phyloP scores from a whole-genome alignment of 2,888 invertebrate species.

The Gymnosoma rotundatum region DNA sequence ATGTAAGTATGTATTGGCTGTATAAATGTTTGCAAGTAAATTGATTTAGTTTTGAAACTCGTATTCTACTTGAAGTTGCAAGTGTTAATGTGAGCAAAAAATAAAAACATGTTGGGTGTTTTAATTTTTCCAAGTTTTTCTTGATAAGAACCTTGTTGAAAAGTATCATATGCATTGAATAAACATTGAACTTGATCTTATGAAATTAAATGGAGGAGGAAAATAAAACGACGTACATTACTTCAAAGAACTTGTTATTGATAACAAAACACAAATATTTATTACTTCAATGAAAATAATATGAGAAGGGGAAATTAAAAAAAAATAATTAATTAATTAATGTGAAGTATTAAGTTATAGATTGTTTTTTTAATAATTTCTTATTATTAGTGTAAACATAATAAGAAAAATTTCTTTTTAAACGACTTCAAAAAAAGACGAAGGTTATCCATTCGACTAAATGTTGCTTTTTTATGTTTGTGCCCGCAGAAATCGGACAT shows the following conservation, averaged over 20 bases:
- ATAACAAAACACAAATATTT: constrained; percentile 39
- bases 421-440: too few species aligned
- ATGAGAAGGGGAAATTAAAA: constrained; percentile 36
- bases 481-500: too few species aligned
- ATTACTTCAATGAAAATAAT: constrained; percentile 53
- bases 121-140: constrained; percentile 67
- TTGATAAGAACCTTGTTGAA: constrained; percentile 69
- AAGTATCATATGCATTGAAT: constrained; percentile 65
- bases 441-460: too few species aligned
- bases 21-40: constrained; percentile 21
- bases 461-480: too few species aligned
- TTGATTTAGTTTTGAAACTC: constrained; percentile 34
- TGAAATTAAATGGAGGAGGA: constrained; percentile 59
- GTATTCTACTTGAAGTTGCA: constrained; percentile 23
- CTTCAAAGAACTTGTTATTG: constrained; percentile 60
- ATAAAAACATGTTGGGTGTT: constrained; percentile 61
- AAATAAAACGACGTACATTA: constrained; percentile 27
- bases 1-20: neutral
- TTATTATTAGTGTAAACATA: too few species aligned
- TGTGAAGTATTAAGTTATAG: too few species aligned
- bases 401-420: too few species aligned
- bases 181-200: constrained; percentile 71
- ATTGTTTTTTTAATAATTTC: too few species aligned
- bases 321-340: neutral
- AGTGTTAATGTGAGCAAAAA: constrained; percentile 30